Conservation (phyloP, 2,888 invertebrate species). For the Melinaea menophilus region DNA sequence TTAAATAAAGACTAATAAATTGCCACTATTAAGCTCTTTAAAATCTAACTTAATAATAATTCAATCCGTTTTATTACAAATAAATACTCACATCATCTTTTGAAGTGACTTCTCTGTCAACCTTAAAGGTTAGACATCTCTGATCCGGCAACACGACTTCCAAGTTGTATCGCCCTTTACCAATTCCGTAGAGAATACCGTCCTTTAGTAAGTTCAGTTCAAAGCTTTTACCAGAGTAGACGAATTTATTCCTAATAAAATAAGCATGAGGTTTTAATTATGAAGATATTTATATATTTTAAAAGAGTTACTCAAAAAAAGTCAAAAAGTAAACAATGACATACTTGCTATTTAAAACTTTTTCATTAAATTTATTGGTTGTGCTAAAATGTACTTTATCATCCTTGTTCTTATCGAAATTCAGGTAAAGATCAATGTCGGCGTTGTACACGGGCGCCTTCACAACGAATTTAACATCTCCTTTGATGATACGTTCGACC, state of each 20-base stretch:
- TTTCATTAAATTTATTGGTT: conserved; percentile 72
- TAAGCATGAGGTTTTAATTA: conserved; percentile 3
- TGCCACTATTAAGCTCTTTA: too few species aligned
- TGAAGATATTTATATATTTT: neutral
- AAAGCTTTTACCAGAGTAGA: conserved; percentile 60
- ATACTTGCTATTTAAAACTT: conserved; percentile 80
- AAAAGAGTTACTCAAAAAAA: neutral
- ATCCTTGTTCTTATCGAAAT: conserved; percentile 83
- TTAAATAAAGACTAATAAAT: too few species aligned
- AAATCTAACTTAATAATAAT: too few species aligned
- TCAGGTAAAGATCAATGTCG: conserved; percentile 80
- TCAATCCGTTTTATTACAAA: neutral
- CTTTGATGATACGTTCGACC: conserved; percentile 78
- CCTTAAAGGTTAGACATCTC: conserved; percentile 57
- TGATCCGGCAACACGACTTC: conserved; percentile 69
- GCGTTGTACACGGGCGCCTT: conserved; percentile 79
- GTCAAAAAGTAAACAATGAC: conserved; percentile 35
- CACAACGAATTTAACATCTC: conserved; percentile 79
- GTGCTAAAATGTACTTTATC: conserved; percentile 83
- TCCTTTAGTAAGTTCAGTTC: conserved; percentile 57
- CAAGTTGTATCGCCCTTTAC: conserved; percentile 51
- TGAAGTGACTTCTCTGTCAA: conserved; percentile 50
- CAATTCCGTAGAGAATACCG: conserved; percentile 40
- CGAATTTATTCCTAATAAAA: conserved; percentile 64
- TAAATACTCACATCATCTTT: conserved; percentile 52